These are phyloP conservation scores for Drosophila meridionalis DNA, from an alignment of 2,888 invertebrate genomes.

Conservation along the genomic window DNA sequence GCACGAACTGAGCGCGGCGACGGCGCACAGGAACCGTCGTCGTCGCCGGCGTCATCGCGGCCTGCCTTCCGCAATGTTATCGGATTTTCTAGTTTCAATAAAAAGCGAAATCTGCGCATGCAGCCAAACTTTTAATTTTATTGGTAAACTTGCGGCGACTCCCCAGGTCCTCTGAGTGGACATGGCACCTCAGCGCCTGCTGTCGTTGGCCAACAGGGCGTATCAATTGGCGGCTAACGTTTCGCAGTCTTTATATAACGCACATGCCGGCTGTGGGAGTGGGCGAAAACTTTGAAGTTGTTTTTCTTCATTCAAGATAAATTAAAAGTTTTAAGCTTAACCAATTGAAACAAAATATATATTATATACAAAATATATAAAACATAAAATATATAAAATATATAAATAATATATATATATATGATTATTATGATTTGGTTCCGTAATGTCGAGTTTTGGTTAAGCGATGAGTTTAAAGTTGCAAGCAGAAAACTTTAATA, in stretches of 20 bases:
- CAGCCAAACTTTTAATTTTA: constrained; percentile 79
- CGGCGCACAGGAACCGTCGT: constrained; percentile 9
- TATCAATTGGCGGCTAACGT: constrained; percentile 24
- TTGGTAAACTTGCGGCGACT: constrained; percentile 70
- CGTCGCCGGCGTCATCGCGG: constrained; percentile 8
- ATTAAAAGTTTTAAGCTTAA: constrained; percentile 28
- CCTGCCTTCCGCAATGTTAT: constrained; percentile 45
- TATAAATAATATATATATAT: not conserved
- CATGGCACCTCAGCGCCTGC: constrained; percentile 16
- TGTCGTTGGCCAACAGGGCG: constrained; percentile 6
- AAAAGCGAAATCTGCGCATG: constrained; percentile 74
- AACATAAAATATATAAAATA: not conserved
- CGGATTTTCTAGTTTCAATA: constrained; percentile 75
- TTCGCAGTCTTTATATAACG: constrained; percentile 8
- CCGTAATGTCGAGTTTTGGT: not conserved
- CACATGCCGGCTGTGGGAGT: constrained; percentile 30
- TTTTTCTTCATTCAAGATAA: constrained; percentile 20
- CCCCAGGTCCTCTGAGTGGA: constrained; percentile 17
- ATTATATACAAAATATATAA: not conserved
- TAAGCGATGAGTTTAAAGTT: too few relatives aligned
- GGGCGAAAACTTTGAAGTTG: constrained; percentile 50
- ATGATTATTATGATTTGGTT: not conserved
- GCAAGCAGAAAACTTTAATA: too few relatives aligned
- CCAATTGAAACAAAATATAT: constrained; percentile 11
- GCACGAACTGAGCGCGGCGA: constrained; percentile 26